Evolutionary conservation across 2,888 invertebrate genomes (phyloP).

Genomic region (Thereva unica): DNA sequence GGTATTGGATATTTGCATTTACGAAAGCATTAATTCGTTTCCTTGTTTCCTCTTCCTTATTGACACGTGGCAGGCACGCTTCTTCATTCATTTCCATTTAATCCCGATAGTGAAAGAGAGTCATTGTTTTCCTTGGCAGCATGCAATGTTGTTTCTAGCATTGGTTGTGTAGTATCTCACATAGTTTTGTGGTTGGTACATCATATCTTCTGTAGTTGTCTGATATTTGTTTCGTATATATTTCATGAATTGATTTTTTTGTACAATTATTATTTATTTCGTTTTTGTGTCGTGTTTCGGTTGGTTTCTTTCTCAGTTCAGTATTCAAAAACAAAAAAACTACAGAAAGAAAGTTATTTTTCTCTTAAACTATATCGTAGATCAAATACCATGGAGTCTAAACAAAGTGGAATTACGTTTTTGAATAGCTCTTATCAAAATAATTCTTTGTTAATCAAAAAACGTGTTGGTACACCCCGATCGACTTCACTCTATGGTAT

Average conservation of each 20-base stretch:
- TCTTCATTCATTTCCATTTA: neutral
- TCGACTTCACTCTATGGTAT: slow-evolving; percentile 26
- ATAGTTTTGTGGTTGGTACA: too few relatives aligned
- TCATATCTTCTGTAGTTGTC: too few relatives aligned
- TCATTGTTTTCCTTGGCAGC: too few relatives aligned
- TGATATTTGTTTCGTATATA: too few relatives aligned
- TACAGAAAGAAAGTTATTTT: slow-evolving; percentile 2
- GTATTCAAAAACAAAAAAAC: slow-evolving; percentile 4
- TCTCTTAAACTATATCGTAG: slow-evolving; percentile 6
- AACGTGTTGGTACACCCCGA: slow-evolving; percentile 7
- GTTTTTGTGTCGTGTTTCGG: too few relatives aligned
- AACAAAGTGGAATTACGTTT: slow-evolving; percentile 14
- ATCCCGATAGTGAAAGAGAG: too few relatives aligned
- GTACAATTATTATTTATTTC: too few relatives aligned
- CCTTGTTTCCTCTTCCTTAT: slow-evolving; percentile 12
- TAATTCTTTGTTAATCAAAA: slow-evolving; percentile 4
- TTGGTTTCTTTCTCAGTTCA: too few relatives aligned
- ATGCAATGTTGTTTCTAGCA: too few relatives aligned
- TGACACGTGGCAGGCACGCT: slow-evolving; percentile 22
- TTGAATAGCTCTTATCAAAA: slow-evolving; percentile 14
- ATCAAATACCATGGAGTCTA: slow-evolving; percentile 11
- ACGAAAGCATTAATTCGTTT: slow-evolving; percentile 6
- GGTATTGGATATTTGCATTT: neutral
- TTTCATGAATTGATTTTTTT: too few relatives aligned
- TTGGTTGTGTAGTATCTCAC: too few relatives aligned